Base-by-base conservation (phyloP, 2,113 vertebrate species). In the Phyllostomus hastatus region DNA sequence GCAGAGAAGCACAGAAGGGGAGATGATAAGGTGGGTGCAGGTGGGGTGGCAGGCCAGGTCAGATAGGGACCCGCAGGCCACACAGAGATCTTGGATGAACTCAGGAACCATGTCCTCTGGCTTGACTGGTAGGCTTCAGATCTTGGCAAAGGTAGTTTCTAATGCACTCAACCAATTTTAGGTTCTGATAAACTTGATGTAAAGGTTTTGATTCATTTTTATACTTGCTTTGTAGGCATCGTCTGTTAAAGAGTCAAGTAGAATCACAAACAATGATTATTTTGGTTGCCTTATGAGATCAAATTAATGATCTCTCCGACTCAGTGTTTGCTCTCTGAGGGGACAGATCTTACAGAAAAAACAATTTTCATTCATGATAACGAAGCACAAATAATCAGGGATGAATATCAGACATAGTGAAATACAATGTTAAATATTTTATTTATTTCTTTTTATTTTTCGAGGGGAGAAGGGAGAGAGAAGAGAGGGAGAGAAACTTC, bases 361-460 rank as follows among this genome's bases (percentile, higher is more conserved):
- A 88, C 6, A 90, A 76, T 61, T 96, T 95, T 95, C 41, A 57
- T 48, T 90, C 70, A 78, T 35, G 8, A 52, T 90, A 73, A 72
- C 35, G 59, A 72, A 78, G 38, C 8, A 52, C 24, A 67, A 46
- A 72, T 67, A 31, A 79, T 73, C 5, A 54, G 5, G 35, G 83
- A 61, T 57, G 11, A 73, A 50, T 64, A 59, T 28, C 28, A 91
- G n/a, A 22, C 19, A 59, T 64, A 28, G 6, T 81, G 22, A 72
- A 91, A 64, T 35, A 64, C 28, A 38, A 88, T 46, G 82, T 88
- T 89, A 90, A 88, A 72, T 22, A 59, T 59, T 59, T 59, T 24
- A 59, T 59, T 59, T 59, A 57, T 57, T 57, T 57, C 16, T 57
- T 57, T 59, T 10, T n/a, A n/a, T n/a, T 24, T 59, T 59, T 22